Evolutionary conservation across 2,113 vertebrate genomes (phyloP), one percentile per base, ranked within the genome.

Genomic region (Thinocorus orbignyianus): DNA sequence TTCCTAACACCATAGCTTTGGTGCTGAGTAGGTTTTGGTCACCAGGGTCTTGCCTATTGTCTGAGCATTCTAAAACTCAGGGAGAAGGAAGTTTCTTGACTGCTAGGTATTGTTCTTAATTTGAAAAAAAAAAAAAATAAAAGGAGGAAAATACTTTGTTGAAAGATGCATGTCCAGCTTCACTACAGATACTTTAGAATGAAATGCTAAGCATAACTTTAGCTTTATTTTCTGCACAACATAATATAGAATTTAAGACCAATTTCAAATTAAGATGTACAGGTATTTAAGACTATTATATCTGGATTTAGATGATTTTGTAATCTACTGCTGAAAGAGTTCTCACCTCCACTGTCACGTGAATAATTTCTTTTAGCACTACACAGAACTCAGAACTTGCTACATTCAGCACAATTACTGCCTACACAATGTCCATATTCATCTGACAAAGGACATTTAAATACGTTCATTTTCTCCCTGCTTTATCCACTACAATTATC

Each of bases 401-500:
- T 86, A 25, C 25, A 70, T 57, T 92, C 81, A 92, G 81, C 70
- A 86, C 51, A 93, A 52, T 94, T 97, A 69, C 65, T 79, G 77
- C 39, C 65, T 91, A 92, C 70, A 60, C 22, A 66, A 65, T 88
- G 52, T 61, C 88, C 44, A 88, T 97, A 92, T 60, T 95, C 4
- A 90, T 88, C 96, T 95, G 91, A 97, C 97, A 93, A 97, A 86
- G 49, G 52, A 17, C 52, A 93, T 88, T 94, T 93, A 96, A 92
- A 91, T 86, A 91, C 51, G 48, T 86, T 97, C 62, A 69, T 82
- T 97, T 96, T 91, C 58, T 3, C 8, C 26, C 78, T 86, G 92
- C 73, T 97, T 52, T 92, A 78, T 96, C 93, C 97, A 39, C 54
- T 92, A 88, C 93, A 97, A 97, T 97, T 95, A 97, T 76, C 73